Evolutionary conservation across 1,140 invertebrate genomes (phyloP).

Genomic region (Zaprionus tsacasi): DNA sequence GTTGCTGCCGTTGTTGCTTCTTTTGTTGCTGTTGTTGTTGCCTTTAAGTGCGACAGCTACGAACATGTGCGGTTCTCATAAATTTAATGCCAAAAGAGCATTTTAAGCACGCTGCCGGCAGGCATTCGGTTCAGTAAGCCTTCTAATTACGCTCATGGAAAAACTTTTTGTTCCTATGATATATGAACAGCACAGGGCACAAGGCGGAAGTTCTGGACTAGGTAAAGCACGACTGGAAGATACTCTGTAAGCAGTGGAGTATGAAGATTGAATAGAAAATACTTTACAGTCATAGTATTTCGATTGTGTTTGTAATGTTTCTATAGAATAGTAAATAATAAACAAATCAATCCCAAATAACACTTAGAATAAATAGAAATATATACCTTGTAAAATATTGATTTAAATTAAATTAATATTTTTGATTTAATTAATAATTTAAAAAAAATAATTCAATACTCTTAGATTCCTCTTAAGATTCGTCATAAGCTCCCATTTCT

Average conservation of each 20-base stretch:
- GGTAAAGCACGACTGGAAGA: not conserved
- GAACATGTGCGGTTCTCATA: conserved; percentile 79
- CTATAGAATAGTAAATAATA: not conserved
- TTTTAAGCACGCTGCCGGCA: conserved; percentile 65
- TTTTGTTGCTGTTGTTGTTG: conserved; percentile 49
- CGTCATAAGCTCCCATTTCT: not conserved
- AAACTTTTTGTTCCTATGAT: conserved; percentile 55
- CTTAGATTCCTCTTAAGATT: not conserved
- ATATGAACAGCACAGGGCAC: conserved; percentile 25
- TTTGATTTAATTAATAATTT: too few relatives aligned
- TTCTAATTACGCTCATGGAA: conserved; percentile 71
- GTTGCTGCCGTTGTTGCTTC: conserved; percentile 19
- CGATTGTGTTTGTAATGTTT: not conserved
- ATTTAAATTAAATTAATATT: not conserved
- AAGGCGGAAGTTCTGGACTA: not conserved
- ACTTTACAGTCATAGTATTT: not conserved
- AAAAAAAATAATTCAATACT: too few relatives aligned
- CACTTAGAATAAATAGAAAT: too few relatives aligned
- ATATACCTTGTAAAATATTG: not conserved
- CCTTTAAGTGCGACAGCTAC: conserved; percentile 52
- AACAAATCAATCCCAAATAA: not conserved
- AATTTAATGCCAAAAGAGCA: conserved; percentile 76
- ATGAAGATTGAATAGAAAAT: not conserved
- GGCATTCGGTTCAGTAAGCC: conserved; percentile 54
- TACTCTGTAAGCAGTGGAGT: not conserved